Conservation (phyloP, 2,797 vertebrate species). For the Enteromius paludinosus region DNA sequence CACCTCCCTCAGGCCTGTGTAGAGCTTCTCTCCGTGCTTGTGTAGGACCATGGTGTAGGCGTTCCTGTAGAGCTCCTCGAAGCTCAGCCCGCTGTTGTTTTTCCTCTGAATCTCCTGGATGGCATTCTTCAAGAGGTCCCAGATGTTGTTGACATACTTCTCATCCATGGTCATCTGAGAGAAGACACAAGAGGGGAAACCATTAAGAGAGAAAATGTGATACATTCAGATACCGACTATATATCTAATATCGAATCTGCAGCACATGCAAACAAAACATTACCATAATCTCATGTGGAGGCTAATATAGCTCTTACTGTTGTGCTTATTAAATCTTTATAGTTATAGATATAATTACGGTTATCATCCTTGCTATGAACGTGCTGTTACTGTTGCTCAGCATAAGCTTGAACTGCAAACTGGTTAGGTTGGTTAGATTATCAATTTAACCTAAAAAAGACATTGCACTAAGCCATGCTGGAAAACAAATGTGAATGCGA, state of each 20-base stretch:
- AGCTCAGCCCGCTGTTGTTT: slow-evolving; percentile 98
- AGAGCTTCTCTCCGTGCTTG: slow-evolving; percentile 98
- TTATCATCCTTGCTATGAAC: not conserved
- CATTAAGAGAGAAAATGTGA: not conserved
- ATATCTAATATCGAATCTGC: too few species aligned
- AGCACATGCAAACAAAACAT: not conserved
- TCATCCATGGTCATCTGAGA: slow-evolving; percentile 99
- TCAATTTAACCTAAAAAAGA: not conserved
- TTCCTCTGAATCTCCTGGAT: slow-evolving; percentile 99
- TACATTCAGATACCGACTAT: not conserved
- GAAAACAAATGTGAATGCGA: not conserved
- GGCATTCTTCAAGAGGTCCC: slow-evolving; percentile 98
- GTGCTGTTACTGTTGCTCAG: not conserved
- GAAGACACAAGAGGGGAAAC: not conserved
- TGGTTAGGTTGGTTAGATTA: too few species aligned
- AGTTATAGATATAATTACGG: not conserved
- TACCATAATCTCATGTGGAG: not conserved
- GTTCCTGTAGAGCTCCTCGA: slow-evolving; percentile 98
- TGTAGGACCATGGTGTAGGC: slow-evolving; percentile 99
- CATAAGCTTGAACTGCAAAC: not conserved
- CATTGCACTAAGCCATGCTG: not conserved
- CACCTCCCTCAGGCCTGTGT: slow-evolving; percentile 96
- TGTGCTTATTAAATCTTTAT: not conserved
- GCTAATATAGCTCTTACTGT: not conserved
- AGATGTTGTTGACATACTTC: slow-evolving; percentile 99